Conservation (phyloP, 1,140 invertebrate genomes). For the Lordiphosa mommai region DNA sequence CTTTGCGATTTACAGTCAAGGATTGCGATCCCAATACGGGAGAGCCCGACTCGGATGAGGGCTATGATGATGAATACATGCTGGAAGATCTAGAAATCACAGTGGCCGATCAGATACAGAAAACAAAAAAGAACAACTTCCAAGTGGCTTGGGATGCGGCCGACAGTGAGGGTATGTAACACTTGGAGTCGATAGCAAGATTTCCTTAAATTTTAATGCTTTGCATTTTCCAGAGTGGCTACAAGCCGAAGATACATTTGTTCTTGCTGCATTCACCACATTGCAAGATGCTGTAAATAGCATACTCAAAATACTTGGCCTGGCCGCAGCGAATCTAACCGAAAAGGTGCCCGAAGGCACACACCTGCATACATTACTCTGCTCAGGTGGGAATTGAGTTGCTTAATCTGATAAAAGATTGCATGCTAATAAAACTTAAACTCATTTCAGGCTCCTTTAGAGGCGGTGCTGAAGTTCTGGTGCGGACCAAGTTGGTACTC, state of each 20-base stretch:
- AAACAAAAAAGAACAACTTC: conserved; percentile 89
- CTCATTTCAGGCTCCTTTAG: conserved; percentile 87
- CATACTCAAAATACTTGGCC: conserved; percentile 92
- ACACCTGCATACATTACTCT: conserved; percentile 88
- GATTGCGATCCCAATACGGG: conserved; percentile 98
- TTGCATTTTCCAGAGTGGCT: conserved; percentile 80
- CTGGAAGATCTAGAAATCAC: conserved; percentile 96
- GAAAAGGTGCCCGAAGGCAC: conserved; percentile 93
- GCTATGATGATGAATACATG: conserved; percentile 85
- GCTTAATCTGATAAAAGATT: not conserved
- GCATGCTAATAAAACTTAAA: not conserved
- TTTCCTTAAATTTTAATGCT: not conserved
- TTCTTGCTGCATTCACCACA: conserved; percentile 88
- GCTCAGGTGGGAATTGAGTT: conserved; percentile 83
- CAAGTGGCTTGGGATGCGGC: conserved; percentile 87
- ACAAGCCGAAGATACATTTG: conserved; percentile 94
- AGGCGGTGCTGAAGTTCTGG: conserved; percentile 93
- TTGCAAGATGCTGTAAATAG: conserved; percentile 94
- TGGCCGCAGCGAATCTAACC: conserved; percentile 91
- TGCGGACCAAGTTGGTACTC: conserved; percentile 91
- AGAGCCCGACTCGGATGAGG: conserved; percentile 94
- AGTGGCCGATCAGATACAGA: conserved; percentile 95
- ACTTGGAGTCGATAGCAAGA: not conserved
- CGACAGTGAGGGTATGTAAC: conserved; percentile 72
- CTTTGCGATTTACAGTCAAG: conserved; percentile 95